A percentile compares a stretch with the other conserved stretches of the same genome.
phyloP scores from a whole-genome alignment of 92 coral and sea anemone genomes.

The Phymanthus crucifer region DNA sequence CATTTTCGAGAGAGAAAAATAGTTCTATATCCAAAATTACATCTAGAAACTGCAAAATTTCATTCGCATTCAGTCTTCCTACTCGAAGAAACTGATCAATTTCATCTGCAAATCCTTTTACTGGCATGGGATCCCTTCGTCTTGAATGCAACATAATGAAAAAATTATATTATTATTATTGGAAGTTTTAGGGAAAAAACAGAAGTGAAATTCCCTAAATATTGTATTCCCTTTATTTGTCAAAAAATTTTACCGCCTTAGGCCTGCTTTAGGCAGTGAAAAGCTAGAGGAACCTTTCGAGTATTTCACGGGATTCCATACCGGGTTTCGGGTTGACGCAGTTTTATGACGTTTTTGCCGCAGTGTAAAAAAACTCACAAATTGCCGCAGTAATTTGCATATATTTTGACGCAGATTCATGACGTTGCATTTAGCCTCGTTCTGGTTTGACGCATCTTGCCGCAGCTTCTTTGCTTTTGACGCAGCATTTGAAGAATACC shows the following conservation, averaged over 20 bases:
- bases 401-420: slow-evolving; percentile 29
- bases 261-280: neutral
- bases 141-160: too few species aligned
- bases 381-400: neutral
- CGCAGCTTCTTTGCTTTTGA: slow-evolving; percentile 5
- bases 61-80: too few species aligned
- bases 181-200: too few species aligned
- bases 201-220: neutral
- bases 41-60: too few species aligned
- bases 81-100: too few species aligned
- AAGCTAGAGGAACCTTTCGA: neutral
- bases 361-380: neutral
- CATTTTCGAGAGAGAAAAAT: too few species aligned
- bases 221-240: neutral
- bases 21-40: too few species aligned
- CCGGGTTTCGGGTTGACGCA: slow-evolving; percentile 9
- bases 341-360: slow-evolving; percentile 9
- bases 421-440: neutral
- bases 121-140: too few species aligned
- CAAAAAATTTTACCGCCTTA: neutral
- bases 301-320: neutral
- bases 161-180: too few species aligned
- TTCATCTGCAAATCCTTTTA: too few species aligned
- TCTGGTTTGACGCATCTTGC: slow-evolving; percentile 26
- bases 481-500: slow-evolving; percentile 7